phyloP scores from a whole-genome alignment of 2,113 vertebrate species.

The Rana temporaria region DNA sequence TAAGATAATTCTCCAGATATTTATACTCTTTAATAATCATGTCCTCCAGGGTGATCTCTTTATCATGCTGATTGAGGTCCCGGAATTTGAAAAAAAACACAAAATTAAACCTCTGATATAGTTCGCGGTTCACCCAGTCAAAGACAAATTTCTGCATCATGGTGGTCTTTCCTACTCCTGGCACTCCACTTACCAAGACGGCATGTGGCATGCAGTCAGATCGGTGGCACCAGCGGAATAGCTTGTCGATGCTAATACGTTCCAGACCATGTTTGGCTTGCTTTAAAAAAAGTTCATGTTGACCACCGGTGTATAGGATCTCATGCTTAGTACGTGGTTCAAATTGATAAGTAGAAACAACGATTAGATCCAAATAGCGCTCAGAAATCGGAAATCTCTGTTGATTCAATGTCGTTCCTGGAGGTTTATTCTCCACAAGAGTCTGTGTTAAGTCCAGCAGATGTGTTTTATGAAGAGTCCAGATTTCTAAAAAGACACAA shows the following conservation, averaged over 20 bases:
- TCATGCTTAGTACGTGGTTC: constrained; percentile 26
- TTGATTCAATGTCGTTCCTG: neutral
- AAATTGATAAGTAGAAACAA: constrained; percentile 15
- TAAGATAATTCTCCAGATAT: constrained; percentile 38
- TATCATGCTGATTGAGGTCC: constrained; percentile 57
- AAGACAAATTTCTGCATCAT: constrained; percentile 65
- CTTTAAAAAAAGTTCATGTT: constrained; percentile 18
- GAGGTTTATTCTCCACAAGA: constrained; percentile 15
- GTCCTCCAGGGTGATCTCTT: constrained; percentile 56
- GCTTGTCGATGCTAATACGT: neutral
- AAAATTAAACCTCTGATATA: constrained; percentile 58
- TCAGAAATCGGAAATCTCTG: constrained; percentile 1
- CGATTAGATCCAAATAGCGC: constrained; percentile 35
- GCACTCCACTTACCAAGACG: constrained; percentile 66
- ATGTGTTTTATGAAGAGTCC: neutral
- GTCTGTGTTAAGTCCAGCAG: neutral
- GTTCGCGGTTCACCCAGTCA: constrained; percentile 34
- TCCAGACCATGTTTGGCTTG: neutral
- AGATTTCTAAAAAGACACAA: constrained; percentile 9
- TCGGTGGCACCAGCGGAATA: constrained; percentile 50
- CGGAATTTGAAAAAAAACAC: constrained; percentile 65
- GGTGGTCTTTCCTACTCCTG: constrained; percentile 75
- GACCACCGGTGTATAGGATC: constrained; percentile 12
- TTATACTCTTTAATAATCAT: constrained; percentile 60
- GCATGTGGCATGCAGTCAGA: neutral